Conservation (phyloP, 2,113 vertebrate genomes). For the Macquaria ambigua region DNA sequence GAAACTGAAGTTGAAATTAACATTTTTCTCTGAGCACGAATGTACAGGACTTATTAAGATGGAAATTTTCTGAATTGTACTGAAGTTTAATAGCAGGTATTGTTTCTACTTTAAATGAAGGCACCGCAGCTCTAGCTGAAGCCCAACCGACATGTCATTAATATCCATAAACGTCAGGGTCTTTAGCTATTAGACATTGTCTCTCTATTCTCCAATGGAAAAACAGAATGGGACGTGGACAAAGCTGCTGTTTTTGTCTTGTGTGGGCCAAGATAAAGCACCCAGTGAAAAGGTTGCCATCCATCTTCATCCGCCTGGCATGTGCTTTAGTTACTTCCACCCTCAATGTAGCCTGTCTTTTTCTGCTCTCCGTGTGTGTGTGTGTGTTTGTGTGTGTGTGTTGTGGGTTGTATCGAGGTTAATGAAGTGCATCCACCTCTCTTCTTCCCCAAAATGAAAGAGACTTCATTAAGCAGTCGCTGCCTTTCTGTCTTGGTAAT, state of each 20-base stretch:
- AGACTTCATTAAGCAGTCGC: conserved; percentile 73
- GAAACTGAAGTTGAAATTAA: not conserved
- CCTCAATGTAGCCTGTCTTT: conserved; percentile 71
- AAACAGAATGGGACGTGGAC: conserved; percentile 56
- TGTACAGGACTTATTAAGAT: not conserved
- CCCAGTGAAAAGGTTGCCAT: conserved; percentile 81
- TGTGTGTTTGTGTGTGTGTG: conserved; percentile 31
- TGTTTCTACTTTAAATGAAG: conserved; percentile 49
- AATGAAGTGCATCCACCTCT: conserved; percentile 82
- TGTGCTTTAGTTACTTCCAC: conserved; percentile 74
- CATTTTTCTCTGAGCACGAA: not conserved
- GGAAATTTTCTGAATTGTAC: conserved; percentile 6
- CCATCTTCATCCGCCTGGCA: conserved; percentile 82
- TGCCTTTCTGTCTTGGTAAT: conserved; percentile 29
- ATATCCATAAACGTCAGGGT: conserved; percentile 77
- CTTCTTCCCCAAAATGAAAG: conserved; percentile 59
- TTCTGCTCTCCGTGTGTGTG: conserved; percentile 46
- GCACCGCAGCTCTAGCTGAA: conserved; percentile 25
- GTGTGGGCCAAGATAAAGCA: conserved; percentile 76
- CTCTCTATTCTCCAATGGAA: conserved; percentile 51
- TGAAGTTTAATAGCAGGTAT: conserved; percentile 9
- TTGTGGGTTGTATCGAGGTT: conserved; percentile 61
- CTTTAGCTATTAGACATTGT: conserved; percentile 67
- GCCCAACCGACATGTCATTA: conserved; percentile 46
- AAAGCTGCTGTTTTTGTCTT: conserved; percentile 70